Evolutionary conservation across 2,797 vertebrate species (phyloP).

Genomic region (Sarcophilus harrisii): DNA sequence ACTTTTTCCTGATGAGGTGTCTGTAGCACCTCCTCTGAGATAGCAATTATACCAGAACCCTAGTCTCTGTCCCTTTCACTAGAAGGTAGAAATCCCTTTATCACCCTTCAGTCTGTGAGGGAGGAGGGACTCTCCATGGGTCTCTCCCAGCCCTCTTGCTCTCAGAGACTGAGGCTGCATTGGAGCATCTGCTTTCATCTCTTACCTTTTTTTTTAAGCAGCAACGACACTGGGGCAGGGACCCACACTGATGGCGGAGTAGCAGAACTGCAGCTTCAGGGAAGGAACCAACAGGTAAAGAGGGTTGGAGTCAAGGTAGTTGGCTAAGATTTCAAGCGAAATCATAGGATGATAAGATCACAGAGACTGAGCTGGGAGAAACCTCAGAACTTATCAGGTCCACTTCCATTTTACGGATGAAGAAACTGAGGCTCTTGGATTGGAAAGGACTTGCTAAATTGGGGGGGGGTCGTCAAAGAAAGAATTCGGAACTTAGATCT

Average conservation of each 20-base stretch:
- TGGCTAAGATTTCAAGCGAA: not conserved
- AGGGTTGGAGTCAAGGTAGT: not conserved
- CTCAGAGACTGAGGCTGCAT: not conserved
- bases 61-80: not conserved
- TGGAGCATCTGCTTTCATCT: not conserved
- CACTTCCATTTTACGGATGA: not conserved
- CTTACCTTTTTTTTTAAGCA: not conserved
- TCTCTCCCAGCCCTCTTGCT: not conserved
- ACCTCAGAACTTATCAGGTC: not conserved
- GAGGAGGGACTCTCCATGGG: slow-evolving; percentile 3
- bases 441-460: not conserved
- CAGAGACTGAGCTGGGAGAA: not conserved
- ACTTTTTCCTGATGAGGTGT: not conserved
- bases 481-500: not conserved
- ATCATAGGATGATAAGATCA: not conserved
- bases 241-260: not conserved
- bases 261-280: not conserved
- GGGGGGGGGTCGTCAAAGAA: not conserved
- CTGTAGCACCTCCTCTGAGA: not conserved
- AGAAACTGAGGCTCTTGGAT: not conserved
- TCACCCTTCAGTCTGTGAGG: not conserved
- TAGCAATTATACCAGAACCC: not conserved
- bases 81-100: not conserved
- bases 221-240: not conserved
- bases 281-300: not conserved